These are phyloP conservation scores for Tethya wilhelma DNA, from an alignment of 37 sponge, comb jelly and placozoan genomes.

Conservation along the genomic window DNA sequence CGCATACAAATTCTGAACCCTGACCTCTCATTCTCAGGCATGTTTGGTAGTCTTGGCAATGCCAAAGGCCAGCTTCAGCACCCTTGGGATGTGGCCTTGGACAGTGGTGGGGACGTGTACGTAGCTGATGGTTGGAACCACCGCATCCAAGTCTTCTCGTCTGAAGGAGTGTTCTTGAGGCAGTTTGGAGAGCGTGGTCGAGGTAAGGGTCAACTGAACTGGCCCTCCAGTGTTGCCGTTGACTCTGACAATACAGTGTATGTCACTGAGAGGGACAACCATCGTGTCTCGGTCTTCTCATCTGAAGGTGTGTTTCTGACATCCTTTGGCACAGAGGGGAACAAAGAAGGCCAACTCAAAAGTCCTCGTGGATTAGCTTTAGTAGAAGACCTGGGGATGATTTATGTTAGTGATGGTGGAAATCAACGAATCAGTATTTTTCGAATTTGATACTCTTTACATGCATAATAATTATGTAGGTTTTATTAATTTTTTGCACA, in stretches of 20 bases:
- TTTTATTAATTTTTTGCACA: too few species aligned
- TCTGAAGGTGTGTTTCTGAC: slow-evolving; percentile 40
- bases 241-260: slow-evolving; percentile 15
- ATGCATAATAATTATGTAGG: too few species aligned
- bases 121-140: slow-evolving; percentile 51
- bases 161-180: slow-evolving; percentile 24
- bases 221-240: slow-evolving; percentile 12
- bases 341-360: slow-evolving; percentile 27
- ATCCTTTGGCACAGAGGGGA: slow-evolving; percentile 41
- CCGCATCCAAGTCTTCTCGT: slow-evolving; percentile 53
- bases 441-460: too few species aligned
- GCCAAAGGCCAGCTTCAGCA: not conserved
- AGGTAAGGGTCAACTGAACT: slow-evolving; percentile 24
- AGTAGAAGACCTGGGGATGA: slow-evolving; percentile 36
- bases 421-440: too few species aligned
- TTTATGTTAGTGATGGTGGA: slow-evolving; percentile 61
- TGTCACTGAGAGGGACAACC: slow-evolving; percentile 17
- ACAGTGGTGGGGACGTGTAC: slow-evolving; percentile 9
- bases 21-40: slow-evolving; percentile 25
- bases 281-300: slow-evolving; percentile 34
- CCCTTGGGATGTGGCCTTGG: slow-evolving; percentile 20
- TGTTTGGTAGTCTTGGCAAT: slow-evolving; percentile 10
- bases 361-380: slow-evolving; percentile 49
- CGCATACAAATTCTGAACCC: slow-evolving; percentile 34
- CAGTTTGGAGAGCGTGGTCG: slow-evolving; percentile 22